These are phyloP conservation scores for Pempheris klunzingeri DNA, from an alignment of 2,797 vertebrate species.

Conservation along the genomic window DNA sequence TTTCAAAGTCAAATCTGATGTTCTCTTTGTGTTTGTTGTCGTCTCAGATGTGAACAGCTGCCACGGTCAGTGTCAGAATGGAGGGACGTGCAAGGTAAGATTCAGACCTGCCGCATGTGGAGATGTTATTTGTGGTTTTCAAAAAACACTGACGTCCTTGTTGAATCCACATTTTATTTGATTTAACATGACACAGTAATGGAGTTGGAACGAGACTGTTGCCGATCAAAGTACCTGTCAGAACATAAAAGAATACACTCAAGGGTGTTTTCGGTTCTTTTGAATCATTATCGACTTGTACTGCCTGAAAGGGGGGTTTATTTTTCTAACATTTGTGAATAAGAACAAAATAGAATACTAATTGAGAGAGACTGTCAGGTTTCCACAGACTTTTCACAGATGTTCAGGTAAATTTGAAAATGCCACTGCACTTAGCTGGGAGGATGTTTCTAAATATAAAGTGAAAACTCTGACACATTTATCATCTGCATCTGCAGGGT, in stretches of 20 bases:
- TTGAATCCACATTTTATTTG: not conserved
- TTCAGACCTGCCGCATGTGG: not conserved
- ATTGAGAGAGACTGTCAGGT: not conserved
- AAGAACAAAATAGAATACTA: not conserved
- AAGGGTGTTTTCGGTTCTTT: not conserved
- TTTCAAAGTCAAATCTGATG: not conserved
- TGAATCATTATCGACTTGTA: not conserved
- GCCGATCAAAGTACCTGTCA: slow-evolving; percentile 33
- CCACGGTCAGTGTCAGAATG: slow-evolving; percentile 93
- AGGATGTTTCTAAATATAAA: not conserved
- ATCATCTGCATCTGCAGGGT: not conserved
- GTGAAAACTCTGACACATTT: not conserved
- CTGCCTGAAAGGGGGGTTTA: not conserved
- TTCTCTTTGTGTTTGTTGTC: slow-evolving; percentile 6
- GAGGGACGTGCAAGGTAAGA: slow-evolving; percentile 93
- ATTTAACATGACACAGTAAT: not conserved
- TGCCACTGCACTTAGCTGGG: not conserved
- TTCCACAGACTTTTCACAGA: too few relatives aligned
- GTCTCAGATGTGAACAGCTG: slow-evolving; percentile 90
- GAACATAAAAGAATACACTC: slow-evolving; percentile 9
- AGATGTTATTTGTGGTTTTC: not conserved
- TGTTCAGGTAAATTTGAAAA: too few relatives aligned
- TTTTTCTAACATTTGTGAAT: not conserved
- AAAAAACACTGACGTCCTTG: slow-evolving; percentile 27
- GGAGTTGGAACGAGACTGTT: not conserved